Evolutionary conservation across 2,888 invertebrate genomes (phyloP).

Genomic region (Gari tellinella): DNA sequence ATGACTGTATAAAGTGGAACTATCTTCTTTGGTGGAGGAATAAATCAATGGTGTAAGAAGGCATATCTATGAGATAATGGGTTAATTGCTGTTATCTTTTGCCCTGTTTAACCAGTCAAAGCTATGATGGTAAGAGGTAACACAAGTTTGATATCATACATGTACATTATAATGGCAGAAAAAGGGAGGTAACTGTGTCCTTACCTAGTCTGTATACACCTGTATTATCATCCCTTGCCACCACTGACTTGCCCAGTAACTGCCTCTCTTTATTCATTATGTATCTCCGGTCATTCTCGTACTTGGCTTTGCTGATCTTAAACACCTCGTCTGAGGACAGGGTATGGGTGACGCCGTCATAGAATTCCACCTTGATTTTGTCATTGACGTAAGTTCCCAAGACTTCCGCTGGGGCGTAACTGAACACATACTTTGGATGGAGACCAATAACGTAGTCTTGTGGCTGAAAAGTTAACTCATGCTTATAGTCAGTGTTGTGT

Average conservation of each 20-base stretch:
- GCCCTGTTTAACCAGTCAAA: too few relatives aligned
- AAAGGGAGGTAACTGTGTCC: too few relatives aligned
- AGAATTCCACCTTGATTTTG: constrained; percentile 33
- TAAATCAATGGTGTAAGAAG: too few relatives aligned
- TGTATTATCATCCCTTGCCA: constrained; percentile 40
- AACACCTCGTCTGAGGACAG: constrained; percentile 35
- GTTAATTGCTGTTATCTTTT: too few relatives aligned
- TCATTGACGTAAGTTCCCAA: constrained; percentile 19
- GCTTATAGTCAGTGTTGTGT: too few relatives aligned
- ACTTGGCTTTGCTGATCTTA: constrained; percentile 34
- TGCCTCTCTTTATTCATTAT: constrained; percentile 27
- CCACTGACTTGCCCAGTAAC: constrained; percentile 23
- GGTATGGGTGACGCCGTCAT: constrained; percentile 21
- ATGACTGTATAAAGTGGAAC: too few relatives aligned
- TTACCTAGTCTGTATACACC: constrained; percentile 44
- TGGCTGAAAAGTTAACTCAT: constrained; percentile 49
- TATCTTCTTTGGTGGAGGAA: too few relatives aligned
- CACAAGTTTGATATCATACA: too few relatives aligned
- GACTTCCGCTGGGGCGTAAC: constrained; percentile 47
- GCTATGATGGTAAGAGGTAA: too few relatives aligned
- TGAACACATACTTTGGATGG: constrained; percentile 50
- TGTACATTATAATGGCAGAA: too few relatives aligned
- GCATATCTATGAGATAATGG: too few relatives aligned
- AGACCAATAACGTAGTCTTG: constrained; percentile 44
- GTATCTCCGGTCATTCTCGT: constrained; percentile 29